A percentile compares a stretch with the other conserved stretches of the same genome.
These are phyloP conservation scores for Tenthredo livida DNA, from an alignment of 2,888 invertebrate genomes.

Conservation along the genomic window DNA sequence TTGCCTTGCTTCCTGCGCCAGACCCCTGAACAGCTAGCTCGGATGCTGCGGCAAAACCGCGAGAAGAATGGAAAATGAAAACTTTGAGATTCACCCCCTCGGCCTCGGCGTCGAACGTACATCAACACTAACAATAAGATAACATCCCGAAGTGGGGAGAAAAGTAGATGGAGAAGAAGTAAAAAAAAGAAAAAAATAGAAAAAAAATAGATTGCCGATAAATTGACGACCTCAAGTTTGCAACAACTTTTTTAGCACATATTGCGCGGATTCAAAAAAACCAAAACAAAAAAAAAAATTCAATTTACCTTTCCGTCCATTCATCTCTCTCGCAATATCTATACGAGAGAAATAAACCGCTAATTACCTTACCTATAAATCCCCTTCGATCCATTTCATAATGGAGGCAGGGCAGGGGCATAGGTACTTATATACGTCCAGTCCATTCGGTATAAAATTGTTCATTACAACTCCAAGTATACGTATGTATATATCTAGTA, in stretches of 20 bases:
- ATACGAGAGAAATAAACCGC: background rate
- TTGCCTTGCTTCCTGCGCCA: constrained; percentile 6
- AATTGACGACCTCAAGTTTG: background rate
- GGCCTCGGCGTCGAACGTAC: background rate
- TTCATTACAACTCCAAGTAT: background rate
- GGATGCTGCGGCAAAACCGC: constrained; percentile 15
- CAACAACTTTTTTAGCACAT: background rate
- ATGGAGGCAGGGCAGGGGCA: background rate
- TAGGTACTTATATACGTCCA: background rate
- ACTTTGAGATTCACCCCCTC: background rate
- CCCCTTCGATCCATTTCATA: background rate
- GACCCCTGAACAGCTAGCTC: background rate
- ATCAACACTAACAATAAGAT: background rate
- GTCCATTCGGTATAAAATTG: background rate
- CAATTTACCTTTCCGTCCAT: background rate
- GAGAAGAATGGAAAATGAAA: constrained; percentile 1
- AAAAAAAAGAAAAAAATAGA: background rate
- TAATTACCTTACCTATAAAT: background rate
- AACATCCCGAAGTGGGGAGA: background rate
- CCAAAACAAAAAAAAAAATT: background rate
- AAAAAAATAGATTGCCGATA: background rate
- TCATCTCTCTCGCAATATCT: background rate
- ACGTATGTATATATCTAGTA: background rate
- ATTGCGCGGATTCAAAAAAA: background rate
- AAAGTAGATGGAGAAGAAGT: background rate